Evolutionary conservation across 2,888 invertebrate species (phyloP).

Genomic region (Caenorhabditis sp.): DNA sequence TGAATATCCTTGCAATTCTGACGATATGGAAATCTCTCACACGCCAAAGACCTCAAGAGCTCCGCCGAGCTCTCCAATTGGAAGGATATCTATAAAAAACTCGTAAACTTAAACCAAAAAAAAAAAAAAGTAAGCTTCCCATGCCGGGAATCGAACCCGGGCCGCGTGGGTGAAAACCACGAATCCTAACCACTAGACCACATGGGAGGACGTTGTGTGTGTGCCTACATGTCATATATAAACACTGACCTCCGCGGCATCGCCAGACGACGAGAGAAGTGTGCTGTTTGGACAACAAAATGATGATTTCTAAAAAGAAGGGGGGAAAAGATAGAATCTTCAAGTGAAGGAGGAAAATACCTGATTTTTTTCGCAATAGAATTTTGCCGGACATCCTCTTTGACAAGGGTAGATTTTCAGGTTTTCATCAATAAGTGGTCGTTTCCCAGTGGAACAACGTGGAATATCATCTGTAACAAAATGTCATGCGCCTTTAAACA

Average conservation of each 20-base stretch:
- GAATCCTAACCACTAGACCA: constrained; percentile 69
- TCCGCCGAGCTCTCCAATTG: neutral
- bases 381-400: neutral
- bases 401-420: neutral
- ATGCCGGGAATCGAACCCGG: constrained; percentile 69
- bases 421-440: neutral
- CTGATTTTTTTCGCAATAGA: neutral
- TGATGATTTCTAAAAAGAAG: neutral
- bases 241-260: neutral
- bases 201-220: constrained; percentile 50
- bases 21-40: neutral
- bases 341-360: neutral
- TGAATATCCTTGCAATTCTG: neutral
- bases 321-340: neutral
- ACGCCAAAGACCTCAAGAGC: neutral
- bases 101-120: neutral
- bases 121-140: constrained; percentile 49
- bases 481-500: too few relatives aligned
- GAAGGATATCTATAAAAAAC: neutral
- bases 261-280: neutral
- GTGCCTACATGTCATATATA: neutral
- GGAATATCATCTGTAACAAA: neutral
- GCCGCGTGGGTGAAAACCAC: constrained; percentile 68
- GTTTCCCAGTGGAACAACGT: neutral
- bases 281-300: neutral